phyloP scores from a whole-genome alignment of 2,797 vertebrate genomes.

The Cryptoprocta ferox region DNA sequence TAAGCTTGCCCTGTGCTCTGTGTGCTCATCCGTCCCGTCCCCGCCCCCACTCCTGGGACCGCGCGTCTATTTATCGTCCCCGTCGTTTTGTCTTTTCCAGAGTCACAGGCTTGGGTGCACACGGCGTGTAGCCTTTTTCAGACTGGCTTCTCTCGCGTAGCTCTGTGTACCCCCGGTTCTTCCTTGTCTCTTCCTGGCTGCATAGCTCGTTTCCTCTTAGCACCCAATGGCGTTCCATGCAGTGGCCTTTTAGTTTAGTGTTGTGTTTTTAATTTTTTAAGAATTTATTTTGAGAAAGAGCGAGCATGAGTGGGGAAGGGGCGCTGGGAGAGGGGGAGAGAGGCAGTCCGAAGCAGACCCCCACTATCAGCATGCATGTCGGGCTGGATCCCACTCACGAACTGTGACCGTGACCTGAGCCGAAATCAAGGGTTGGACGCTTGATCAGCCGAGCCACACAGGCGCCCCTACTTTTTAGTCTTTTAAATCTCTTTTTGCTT shows the following conservation, averaged over 20 bases:
- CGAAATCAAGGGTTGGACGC: too few relatives aligned
- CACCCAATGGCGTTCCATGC: background rate
- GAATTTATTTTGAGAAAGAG: too few relatives aligned
- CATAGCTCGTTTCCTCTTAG: background rate
- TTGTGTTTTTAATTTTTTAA: too few relatives aligned
- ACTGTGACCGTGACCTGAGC: too few relatives aligned
- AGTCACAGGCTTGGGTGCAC: background rate
- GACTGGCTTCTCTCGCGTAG: background rate
- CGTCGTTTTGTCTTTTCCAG: background rate
- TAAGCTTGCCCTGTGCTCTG: accelerated
- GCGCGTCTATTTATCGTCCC: too few relatives aligned
- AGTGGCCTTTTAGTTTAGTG: background rate
- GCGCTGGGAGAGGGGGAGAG: too few relatives aligned
- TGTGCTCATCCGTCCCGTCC: background rate
- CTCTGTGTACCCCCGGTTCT: background rate
- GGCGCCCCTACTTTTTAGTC: too few relatives aligned
- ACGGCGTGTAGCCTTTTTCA: background rate
- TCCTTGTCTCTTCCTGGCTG: background rate
- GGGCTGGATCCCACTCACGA: too few relatives aligned
- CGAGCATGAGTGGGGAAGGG: too few relatives aligned
- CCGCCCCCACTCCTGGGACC: background rate
- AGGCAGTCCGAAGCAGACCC: too few relatives aligned
- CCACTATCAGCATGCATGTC: too few relatives aligned
- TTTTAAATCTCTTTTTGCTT: background rate
- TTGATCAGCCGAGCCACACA: too few relatives aligned